phyloP scores from a whole-genome alignment of 2,888 invertebrate species.

The Laothoe populi region DNA sequence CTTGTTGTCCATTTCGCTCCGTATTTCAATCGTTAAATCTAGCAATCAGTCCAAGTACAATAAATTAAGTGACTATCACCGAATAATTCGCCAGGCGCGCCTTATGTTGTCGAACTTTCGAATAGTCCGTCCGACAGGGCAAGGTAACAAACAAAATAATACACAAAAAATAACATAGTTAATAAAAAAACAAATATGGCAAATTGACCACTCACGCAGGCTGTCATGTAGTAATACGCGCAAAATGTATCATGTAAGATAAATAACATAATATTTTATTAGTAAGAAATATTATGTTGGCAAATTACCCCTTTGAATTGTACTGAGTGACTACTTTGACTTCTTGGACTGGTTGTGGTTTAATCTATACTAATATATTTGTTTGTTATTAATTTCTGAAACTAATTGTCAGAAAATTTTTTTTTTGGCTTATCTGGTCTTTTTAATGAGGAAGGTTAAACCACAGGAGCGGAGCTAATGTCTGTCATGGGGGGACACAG shows the following conservation, averaged over 20 bases:
- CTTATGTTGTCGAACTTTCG: constrained; percentile 5
- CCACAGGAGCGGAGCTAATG: too few species aligned
- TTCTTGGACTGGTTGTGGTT: too few species aligned
- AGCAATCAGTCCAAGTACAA: not conserved
- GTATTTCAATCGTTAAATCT: not conserved
- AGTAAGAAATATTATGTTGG: not conserved
- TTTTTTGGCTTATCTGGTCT: too few species aligned
- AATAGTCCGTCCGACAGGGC: not conserved
- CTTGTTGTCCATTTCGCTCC: too few species aligned
- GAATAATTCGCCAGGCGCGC: not conserved
- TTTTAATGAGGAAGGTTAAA: too few species aligned
- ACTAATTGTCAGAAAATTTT: too few species aligned
- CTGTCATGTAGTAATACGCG: not conserved
- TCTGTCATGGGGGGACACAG: too few species aligned
- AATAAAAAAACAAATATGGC: constrained; percentile 16
- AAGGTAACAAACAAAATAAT: constrained; percentile 15
- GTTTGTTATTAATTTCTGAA: too few species aligned
- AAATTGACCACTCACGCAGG: constrained; percentile 1
- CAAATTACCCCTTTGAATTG: not conserved
- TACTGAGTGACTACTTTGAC: too few species aligned
- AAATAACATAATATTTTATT: constrained; percentile 2
- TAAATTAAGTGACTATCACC: constrained; percentile 8
- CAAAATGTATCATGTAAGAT: not conserved
- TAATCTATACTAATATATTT: too few species aligned
- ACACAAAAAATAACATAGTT: too few species aligned